A percentile compares a stretch with the other conserved stretches of the same genome.
These are phyloP conservation scores for Oryzias sinensis DNA, from an alignment of 2,797 vertebrate species.

Conservation along the genomic window DNA sequence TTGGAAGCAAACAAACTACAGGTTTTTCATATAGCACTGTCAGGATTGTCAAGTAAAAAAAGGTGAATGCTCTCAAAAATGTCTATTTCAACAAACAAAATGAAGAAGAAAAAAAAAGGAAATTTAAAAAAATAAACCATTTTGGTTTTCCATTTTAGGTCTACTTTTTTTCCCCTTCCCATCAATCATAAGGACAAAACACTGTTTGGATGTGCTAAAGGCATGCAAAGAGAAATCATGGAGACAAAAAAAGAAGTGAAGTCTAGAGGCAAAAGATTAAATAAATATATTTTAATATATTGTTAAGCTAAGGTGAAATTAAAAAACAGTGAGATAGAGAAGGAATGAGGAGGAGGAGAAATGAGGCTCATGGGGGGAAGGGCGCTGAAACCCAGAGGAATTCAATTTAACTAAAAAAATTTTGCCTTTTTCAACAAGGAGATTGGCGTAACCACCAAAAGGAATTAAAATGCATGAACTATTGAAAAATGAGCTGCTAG, in stretches of 20 bases:
- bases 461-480: slow-evolving; percentile 78
- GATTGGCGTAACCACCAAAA: slow-evolving; percentile 63
- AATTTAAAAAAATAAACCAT: slow-evolving; percentile 37
- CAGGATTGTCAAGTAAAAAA: no score
- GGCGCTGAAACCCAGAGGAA: slow-evolving; percentile 69
- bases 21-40: no score
- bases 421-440: slow-evolving; percentile 64
- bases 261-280: slow-evolving; percentile 55
- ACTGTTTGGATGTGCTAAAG: slow-evolving; percentile 85
- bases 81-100: slow-evolving; percentile 21
- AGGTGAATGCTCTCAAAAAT: slow-evolving; percentile 17
- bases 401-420: slow-evolving; percentile 80
- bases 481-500: slow-evolving; percentile 65
- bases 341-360: slow-evolving; percentile 20
- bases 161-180: slow-evolving; percentile 78
- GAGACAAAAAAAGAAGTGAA: slow-evolving; percentile 71
- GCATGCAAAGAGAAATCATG: slow-evolving; percentile 78
- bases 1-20: no score
- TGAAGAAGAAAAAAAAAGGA: slow-evolving; percentile 18
- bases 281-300: slow-evolving; percentile 35
- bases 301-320: slow-evolving; percentile 41
- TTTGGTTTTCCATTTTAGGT: slow-evolving; percentile 86
- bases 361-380: slow-evolving; percentile 42
- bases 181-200: slow-evolving; percentile 84
- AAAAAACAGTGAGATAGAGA: slow-evolving; percentile 38